Base-by-base conservation (phyloP, 1,140 invertebrate genomes). In the Metopolophium dirhodum region DNA sequence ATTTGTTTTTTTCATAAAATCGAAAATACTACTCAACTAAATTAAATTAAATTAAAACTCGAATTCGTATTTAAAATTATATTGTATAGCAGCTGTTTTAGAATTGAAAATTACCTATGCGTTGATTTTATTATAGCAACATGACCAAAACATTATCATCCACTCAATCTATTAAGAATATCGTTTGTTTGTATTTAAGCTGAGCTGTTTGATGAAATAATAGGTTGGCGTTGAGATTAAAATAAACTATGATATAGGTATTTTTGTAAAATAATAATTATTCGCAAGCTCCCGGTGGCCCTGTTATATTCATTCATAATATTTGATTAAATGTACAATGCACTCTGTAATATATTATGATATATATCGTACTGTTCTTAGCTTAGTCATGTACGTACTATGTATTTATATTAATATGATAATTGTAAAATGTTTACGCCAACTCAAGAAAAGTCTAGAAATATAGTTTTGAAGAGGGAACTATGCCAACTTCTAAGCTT, bases 371-470 rank as follows among this genome's bases (percentile, higher is more conserved):
- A 23, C 82, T 88, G 47, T 51, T 51, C 49, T 88, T 88, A 14
- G 20, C 87, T 54, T 35, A 88, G 49, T 8, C n/a, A 20, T 51
- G 41, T 86, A 86, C 22, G 23, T 86, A 47, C 35, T 88, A n/a
- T 54, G 30, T 37, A 23, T 49, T 88, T 88, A 51, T 35, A 88
- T 35, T 57, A 61, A 41, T 45, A 90, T 26, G 26, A 61, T 90
- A 26, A 61, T 61, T 90, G 35, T 90, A 41, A 90, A 54, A 89
- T 51, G 49, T 90, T 61, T 90, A 45, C 41, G 35, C 37, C 88
- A 90, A 41, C 88, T 61, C 37, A 30, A 77, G 51, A 30, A 90
- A 90, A 61, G 35, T 90, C 54, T 90, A 90, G 88, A 90, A 90
- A 61, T 90, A 90, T 22, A 61, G 54, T 90, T 57, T 90, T 37